Conservation (phyloP, 23 tunicate genomes). For the Phallusia fumigata region DNA sequence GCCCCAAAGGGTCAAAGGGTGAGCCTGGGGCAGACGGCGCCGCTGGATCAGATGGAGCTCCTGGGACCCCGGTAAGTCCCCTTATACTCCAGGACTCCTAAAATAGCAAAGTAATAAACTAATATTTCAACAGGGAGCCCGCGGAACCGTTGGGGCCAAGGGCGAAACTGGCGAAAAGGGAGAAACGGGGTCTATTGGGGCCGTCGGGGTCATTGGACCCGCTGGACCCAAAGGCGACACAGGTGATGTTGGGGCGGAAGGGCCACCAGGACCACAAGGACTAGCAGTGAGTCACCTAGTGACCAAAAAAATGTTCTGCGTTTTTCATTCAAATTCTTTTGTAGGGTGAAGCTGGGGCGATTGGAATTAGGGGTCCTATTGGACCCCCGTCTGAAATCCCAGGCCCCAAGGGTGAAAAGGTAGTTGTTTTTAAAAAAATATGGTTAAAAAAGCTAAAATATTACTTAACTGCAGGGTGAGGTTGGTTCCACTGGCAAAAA, state of each 20-base stretch:
- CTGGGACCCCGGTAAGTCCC: constrained; percentile 17
- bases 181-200: background rate
- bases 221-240: constrained; percentile 25
- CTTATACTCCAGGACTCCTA: background rate
- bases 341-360: constrained; percentile 54
- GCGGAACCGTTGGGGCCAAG: background rate
- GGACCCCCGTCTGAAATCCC: constrained; percentile 22
- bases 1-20: constrained; percentile 14
- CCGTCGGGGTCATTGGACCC: background rate
- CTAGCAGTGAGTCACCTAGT: constrained; percentile 4
- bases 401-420: background rate
- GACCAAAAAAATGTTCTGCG: background rate
- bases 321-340: background rate
- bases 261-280: constrained; percentile 32
- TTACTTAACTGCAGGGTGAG: background rate
- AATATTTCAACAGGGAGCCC: background rate
- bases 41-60: constrained; percentile 20
- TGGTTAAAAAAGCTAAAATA: no score
- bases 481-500: background rate
- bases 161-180: constrained; percentile 13
- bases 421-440: background rate
- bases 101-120: background rate
- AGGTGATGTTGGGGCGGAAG: constrained; percentile 15
- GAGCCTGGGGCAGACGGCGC: constrained; percentile 25
- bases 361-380: constrained; percentile 35